phyloP scores from a whole-genome alignment of 2,113 vertebrate species.

The Entelurus aequoreus region DNA sequence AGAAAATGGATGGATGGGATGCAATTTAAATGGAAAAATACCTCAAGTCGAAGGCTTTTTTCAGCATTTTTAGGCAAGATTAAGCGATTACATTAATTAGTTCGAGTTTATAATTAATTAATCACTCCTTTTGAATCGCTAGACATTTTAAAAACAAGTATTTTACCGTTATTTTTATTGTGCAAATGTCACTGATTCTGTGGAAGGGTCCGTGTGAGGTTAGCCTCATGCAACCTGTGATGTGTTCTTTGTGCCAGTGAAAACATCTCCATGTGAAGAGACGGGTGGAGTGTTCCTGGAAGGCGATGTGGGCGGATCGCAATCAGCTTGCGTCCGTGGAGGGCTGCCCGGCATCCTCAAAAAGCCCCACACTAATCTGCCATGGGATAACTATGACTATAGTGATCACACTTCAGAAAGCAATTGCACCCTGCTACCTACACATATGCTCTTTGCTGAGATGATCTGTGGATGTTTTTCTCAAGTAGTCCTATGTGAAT shows the following conservation, averaged over 20 bases:
- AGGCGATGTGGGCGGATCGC: slow-evolving; percentile 35
- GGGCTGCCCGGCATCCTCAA: slow-evolving; percentile 51
- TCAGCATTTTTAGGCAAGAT: too few relatives aligned
- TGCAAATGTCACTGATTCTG: too few relatives aligned
- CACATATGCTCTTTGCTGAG: slow-evolving; percentile 51
- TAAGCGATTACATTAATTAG: too few relatives aligned
- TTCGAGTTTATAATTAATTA: too few relatives aligned
- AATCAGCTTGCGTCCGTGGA: slow-evolving; percentile 50
- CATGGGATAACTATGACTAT: slow-evolving; percentile 48
- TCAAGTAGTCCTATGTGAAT: slow-evolving; percentile 27
- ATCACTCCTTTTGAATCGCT: too few relatives aligned
- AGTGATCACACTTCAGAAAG: slow-evolving; percentile 59
- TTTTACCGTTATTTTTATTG: too few relatives aligned
- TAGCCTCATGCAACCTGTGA: slow-evolving; percentile 41
- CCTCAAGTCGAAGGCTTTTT: too few relatives aligned
- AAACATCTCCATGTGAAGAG: slow-evolving; percentile 42
- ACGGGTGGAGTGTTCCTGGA: slow-evolving; percentile 44
- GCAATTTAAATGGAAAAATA: too few relatives aligned
- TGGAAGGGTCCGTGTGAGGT: slow-evolving; percentile 16
- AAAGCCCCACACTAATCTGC: slow-evolving; percentile 44
- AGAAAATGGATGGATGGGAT: too few relatives aligned
- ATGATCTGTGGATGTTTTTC: slow-evolving; percentile 37
- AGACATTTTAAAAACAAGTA: too few relatives aligned
- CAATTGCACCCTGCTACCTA: slow-evolving; percentile 59
- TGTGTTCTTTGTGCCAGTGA: slow-evolving; percentile 41